Evolutionary conservation across 2,797 vertebrate species (phyloP).

Genomic region (Lepidocolaptes lacrymiger): DNA sequence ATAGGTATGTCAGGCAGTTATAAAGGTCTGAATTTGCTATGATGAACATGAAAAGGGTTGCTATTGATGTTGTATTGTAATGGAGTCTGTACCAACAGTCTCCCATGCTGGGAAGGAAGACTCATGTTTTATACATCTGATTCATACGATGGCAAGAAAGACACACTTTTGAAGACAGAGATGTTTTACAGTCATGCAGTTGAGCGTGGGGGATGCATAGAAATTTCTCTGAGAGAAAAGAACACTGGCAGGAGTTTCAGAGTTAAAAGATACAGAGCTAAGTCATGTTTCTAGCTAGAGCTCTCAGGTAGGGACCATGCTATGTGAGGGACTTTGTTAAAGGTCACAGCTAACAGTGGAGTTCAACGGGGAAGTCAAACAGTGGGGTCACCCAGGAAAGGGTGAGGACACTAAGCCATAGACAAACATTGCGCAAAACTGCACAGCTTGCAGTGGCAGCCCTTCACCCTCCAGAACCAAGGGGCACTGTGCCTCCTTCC

Average conservation of each 20-base stretch:
- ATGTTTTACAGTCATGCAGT: not conserved
- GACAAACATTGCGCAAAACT: fast-evolving
- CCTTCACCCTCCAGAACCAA: not conserved
- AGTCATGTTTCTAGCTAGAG: not conserved
- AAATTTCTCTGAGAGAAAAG: not conserved
- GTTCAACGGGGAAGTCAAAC: not conserved
- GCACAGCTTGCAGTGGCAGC: not conserved
- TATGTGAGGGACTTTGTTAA: not conserved
- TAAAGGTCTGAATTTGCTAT: not conserved
- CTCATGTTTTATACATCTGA: constrained; percentile 41
- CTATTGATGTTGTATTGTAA: constrained; percentile 3
- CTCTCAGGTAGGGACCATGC: not conserved
- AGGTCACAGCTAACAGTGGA: not conserved
- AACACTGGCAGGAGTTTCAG: not conserved
- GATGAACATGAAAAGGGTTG: constrained; percentile 1
- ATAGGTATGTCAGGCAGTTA: not conserved
- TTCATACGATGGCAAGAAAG: not conserved
- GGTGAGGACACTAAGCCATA: not conserved
- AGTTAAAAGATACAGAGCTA: not conserved
- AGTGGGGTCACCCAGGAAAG: not conserved
- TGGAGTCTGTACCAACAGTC: not conserved
- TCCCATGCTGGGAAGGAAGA: constrained; percentile 36
- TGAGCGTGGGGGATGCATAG: not conserved
- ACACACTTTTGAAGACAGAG: not conserved
- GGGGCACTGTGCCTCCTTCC: not conserved